Evolutionary conservation across 2,113 vertebrate genomes (phyloP), one percentile per base, ranked within the genome.

Genomic region (Cyprinus carpio): DNA sequence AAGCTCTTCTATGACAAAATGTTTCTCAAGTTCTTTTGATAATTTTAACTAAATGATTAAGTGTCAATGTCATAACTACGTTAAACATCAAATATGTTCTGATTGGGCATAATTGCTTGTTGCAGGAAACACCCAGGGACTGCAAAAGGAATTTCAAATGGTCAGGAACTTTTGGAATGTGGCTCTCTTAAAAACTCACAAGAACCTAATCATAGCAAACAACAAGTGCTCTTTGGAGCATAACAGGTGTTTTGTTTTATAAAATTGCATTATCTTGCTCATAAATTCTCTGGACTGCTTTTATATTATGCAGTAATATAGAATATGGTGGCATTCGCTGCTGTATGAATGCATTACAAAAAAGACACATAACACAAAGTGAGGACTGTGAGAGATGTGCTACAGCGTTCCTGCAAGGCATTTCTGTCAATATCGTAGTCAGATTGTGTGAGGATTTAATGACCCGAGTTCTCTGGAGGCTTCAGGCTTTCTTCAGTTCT

Each of bases 391-490:
- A 69, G 82, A 80, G 34, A 23, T 69, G 40, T 49, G 60, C 67
- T 71, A 8, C 37, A 29, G 75, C 65, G 16, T 74, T 87, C 72
- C 72, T 79, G 25, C 25, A 18, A 85, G 76, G 74, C 18, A 58
- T 62, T 82, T 65, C 80, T 72, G 29, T 88, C 84, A 84, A 60
- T 64, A 72, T 31, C 54, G 29, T 54, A 82, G 51, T 67, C 43
- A 71, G 87, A 62, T 37, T 77, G 76, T 85, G 54, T 67, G 84
- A 86, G 75, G 85, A 37, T 27, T 75, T 86, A 54, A 64, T 84
- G 62, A 65, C 75, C 56, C 4, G 34, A 65, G 56, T 88, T 86
- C 77, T 76, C 49, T 54, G 54, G 43, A 64, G 37, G 43, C 64
- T 23, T 65, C 18, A 65, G 75, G 62, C 43, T 67, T 37, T 79